A percentile compares a stretch with the other conserved stretches of the same genome.
These are phyloP conservation scores for Nibea albiflora DNA, from an alignment of 2,113 vertebrate species.

Conservation along the genomic window DNA sequence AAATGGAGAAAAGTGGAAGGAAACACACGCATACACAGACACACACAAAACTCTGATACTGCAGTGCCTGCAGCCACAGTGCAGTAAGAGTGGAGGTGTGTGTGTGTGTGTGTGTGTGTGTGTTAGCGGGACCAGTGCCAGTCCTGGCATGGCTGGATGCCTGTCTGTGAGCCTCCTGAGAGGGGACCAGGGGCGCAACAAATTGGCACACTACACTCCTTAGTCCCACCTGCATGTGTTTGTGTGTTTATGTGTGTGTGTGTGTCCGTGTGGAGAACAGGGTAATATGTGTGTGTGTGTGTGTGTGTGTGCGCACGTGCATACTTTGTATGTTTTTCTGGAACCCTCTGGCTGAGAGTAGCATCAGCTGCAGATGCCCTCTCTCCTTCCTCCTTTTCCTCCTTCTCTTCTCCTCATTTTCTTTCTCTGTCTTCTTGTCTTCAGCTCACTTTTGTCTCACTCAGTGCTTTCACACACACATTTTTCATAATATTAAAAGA, in stretches of 20 bases:
- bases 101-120: conserved; percentile 54
- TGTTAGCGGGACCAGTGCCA: conserved; percentile 74
- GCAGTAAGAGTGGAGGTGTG: conserved; percentile 41
- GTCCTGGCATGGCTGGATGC: conserved; percentile 76
- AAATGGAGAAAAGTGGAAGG: conserved; percentile 61
- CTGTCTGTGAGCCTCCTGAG: conserved; percentile 74
- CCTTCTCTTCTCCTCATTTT: conserved; percentile 21
- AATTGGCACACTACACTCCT: conserved; percentile 76
- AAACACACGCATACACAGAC: conserved; percentile 21
- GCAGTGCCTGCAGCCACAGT: conserved; percentile 63
- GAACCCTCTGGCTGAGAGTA: conserved; percentile 67
- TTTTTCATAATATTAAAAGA: conserved; percentile 15
- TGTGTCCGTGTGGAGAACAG: conserved; percentile 45
- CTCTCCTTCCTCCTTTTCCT: conserved; percentile 40
- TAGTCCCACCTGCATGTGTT: conserved; percentile 75
- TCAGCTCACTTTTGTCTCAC: conserved; percentile 23
- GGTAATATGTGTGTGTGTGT: conserved; percentile 44
- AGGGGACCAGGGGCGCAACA: conserved; percentile 79
- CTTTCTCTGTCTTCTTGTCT: conserved; percentile 15
- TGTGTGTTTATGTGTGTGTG: conserved; percentile 56
- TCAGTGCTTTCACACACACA: conserved; percentile 6
- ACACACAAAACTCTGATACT: conserved; percentile 37
- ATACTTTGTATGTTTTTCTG: conserved; percentile 52
- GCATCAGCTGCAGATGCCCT: conserved; percentile 68
- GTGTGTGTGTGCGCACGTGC: conserved; percentile 26